These are phyloP conservation scores for Seriola aureovittata DNA, from an alignment of 2,113 vertebrate species.

Conservation along the genomic window DNA sequence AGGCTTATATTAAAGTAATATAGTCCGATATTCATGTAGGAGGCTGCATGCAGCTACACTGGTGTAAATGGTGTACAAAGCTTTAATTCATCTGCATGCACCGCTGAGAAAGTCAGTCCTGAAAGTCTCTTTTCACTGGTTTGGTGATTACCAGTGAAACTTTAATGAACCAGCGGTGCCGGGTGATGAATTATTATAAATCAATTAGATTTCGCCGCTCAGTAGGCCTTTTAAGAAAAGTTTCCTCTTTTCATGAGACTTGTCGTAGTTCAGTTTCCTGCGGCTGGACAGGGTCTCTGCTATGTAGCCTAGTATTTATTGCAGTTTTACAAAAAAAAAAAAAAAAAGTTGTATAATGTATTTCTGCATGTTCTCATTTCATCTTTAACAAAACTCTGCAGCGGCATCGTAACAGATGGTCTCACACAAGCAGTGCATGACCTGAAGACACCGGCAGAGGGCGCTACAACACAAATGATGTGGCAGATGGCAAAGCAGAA, in stretches of 20 bases:
- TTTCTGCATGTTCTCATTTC: background rate
- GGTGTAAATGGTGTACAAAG: background rate
- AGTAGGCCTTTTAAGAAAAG: background rate
- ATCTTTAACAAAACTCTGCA: background rate
- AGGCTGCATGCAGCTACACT: background rate
- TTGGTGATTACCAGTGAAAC: no score
- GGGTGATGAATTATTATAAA: background rate
- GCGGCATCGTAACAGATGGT: background rate
- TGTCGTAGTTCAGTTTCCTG: background rate
- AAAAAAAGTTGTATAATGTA: background rate
- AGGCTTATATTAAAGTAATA: background rate
- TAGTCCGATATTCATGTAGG: background rate
- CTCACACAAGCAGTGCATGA: background rate
- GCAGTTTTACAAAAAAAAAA: background rate
- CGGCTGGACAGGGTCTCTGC: background rate
- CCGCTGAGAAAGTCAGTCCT: no score
- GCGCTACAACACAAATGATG: slow-evolving; percentile 23
- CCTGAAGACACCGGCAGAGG: slow-evolving; percentile 29
- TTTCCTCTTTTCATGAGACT: background rate
- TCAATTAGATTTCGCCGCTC: background rate
- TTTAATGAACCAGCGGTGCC: background rate
- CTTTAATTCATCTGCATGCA: background rate
- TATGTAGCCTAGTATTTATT: background rate
- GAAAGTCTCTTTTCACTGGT: background rate
- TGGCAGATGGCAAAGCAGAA: background rate